A percentile compares a stretch with the other conserved stretches of the same genome.
Evolutionary conservation across 2,113 vertebrate species (phyloP).

Genomic region (Siniperca knerii): DNA sequence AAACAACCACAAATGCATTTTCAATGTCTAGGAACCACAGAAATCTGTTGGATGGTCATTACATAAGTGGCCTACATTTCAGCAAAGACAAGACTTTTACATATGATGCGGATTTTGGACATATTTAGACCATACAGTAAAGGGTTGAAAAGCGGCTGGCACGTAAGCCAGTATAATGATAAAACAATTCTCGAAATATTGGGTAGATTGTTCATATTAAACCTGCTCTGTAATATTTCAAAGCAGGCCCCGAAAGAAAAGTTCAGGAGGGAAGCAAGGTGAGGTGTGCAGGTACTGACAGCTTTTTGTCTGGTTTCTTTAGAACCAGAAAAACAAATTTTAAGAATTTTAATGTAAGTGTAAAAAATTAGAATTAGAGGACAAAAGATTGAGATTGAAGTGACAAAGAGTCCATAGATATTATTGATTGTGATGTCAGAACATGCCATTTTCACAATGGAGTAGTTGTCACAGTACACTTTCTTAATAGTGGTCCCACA

Average conservation of each 20-base stretch:
- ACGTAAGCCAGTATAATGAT: slow-evolving; percentile 65
- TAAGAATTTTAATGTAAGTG: slow-evolving; percentile 54
- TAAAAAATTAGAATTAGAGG: slow-evolving; percentile 9
- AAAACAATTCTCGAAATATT: slow-evolving; percentile 31
- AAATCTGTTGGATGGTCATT: too few species aligned
- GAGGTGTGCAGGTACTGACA: slow-evolving; percentile 68
- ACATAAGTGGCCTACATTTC: neutral
- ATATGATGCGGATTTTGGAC: slow-evolving; percentile 47
- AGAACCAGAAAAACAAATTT: slow-evolving; percentile 42
- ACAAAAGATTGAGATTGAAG: neutral
- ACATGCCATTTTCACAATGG: slow-evolving; percentile 69
- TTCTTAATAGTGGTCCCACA: slow-evolving; percentile 68
- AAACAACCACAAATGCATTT: too few species aligned
- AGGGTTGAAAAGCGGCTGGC: slow-evolving; percentile 67
- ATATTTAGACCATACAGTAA: slow-evolving; percentile 69
- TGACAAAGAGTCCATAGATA: neutral
- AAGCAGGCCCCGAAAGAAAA: slow-evolving; percentile 60
- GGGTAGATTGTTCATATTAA: slow-evolving; percentile 43
- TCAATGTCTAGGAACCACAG: too few species aligned
- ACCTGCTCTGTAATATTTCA: slow-evolving; percentile 65
- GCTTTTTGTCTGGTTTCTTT: slow-evolving; percentile 41
- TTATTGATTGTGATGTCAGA: slow-evolving; percentile 50
- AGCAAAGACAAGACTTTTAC: slow-evolving; percentile 5
- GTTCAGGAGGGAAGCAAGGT: slow-evolving; percentile 67
- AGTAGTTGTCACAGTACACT: slow-evolving; percentile 69